These are phyloP conservation scores for Drosophila oshimai DNA, from an alignment of 1,140 invertebrate genomes.

Conservation along the genomic window DNA sequence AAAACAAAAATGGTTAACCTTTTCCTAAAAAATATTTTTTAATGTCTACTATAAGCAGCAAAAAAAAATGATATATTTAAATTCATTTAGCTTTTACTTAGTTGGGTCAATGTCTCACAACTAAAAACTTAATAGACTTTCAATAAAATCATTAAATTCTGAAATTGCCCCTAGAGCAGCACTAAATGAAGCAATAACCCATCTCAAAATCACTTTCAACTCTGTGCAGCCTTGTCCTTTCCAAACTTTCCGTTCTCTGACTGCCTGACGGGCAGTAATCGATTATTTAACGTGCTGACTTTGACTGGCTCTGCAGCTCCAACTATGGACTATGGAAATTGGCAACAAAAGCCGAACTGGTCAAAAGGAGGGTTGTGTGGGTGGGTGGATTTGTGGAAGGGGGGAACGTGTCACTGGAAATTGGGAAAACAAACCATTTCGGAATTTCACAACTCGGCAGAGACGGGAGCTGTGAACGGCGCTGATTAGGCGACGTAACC, in stretches of 20 bases:
- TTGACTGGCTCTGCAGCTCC: slow-evolving; percentile 36
- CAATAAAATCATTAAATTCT: not conserved
- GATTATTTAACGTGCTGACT: slow-evolving; percentile 47
- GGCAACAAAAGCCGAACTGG: slow-evolving; percentile 17
- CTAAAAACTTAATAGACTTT: not conserved
- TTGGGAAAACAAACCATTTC: slow-evolving; percentile 27
- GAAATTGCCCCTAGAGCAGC: not conserved
- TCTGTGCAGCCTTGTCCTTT: slow-evolving; percentile 15
- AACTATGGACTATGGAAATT: slow-evolving; percentile 16
- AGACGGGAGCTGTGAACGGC: slow-evolving; percentile 6
- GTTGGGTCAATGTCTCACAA: too few relatives aligned
- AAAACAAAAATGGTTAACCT: too few relatives aligned
- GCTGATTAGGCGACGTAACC: slow-evolving; percentile 41
- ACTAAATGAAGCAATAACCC: slow-evolving; percentile 13
- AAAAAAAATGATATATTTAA: too few relatives aligned
- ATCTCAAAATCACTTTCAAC: slow-evolving; percentile 20
- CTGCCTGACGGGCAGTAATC: slow-evolving; percentile 30
- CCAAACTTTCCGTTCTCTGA: slow-evolving; percentile 20
- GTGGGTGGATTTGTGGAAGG: not conserved
- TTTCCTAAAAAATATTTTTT: too few relatives aligned
- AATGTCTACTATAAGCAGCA: too few relatives aligned
- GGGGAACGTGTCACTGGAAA: slow-evolving; percentile 25
- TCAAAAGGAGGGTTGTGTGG: not conserved
- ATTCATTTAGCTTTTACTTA: not conserved
- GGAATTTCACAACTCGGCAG: slow-evolving; percentile 35